Conservation (phyloP, 1,140 invertebrate species). For the Lutraria rhynchaena region DNA sequence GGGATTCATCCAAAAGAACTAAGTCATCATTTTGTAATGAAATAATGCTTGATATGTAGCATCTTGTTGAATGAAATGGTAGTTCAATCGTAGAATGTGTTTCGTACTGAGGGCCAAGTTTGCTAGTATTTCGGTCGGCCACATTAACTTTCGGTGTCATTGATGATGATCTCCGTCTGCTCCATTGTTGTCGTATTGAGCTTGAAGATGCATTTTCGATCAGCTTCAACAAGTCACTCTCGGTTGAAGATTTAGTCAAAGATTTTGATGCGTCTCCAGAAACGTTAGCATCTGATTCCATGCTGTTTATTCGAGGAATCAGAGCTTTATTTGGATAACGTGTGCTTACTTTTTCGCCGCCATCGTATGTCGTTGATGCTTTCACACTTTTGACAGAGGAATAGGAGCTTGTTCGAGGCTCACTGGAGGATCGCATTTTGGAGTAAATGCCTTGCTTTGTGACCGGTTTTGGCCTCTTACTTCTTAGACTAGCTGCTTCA, state of each 20-base stretch:
- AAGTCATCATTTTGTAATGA: conserved; percentile 4
- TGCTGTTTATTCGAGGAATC: not conserved
- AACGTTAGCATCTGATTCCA: no score
- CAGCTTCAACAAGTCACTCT: conserved; percentile 32
- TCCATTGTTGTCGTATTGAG: conserved; percentile 47
- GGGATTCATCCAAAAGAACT: conserved; percentile 31
- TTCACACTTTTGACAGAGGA: no score
- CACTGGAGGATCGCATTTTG: conserved; percentile 25
- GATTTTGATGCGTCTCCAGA: no score
- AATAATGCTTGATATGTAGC: conserved; percentile 24
- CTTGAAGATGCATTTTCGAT: conserved; percentile 23
- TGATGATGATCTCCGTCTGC: conserved; percentile 19
- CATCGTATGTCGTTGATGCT: not conserved
- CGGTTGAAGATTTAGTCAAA: conserved; percentile 26
- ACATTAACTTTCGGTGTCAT: conserved; percentile 6
- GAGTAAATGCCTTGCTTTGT: not conserved
- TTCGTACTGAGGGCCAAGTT: conserved; percentile 6
- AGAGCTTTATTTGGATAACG: conserved; percentile 7
- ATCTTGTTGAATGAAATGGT: conserved; percentile 19
- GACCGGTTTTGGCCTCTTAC: not conserved
- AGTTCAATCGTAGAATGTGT: conserved; percentile 6
- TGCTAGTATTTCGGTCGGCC: not conserved
- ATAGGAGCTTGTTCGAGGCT: conserved; percentile 3
- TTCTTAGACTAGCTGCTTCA: not conserved
- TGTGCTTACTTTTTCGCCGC: no score